Conservation (phyloP, 2,888 invertebrate genomes). For the Agrilus mali region DNA sequence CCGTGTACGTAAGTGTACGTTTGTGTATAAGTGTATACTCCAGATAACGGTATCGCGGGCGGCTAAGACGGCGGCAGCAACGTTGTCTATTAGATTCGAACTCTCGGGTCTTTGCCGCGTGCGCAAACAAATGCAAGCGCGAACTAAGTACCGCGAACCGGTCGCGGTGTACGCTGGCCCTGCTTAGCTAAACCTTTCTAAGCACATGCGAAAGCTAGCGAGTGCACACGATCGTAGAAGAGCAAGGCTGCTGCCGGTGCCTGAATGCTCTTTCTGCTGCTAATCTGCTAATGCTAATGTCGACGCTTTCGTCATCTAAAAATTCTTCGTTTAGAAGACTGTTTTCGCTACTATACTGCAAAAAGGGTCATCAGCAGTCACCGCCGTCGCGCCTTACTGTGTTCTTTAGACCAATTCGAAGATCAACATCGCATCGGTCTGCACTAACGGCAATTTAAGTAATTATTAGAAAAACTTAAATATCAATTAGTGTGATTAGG, state of each 20-base stretch:
- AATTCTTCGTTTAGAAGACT: constrained; percentile 24
- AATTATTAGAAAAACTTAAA: no score
- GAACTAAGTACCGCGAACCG: constrained; percentile 7
- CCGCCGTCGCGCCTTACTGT: no score
- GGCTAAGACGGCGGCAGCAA: constrained; percentile 8
- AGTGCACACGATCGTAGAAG: constrained; percentile 19
- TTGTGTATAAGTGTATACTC: no score
- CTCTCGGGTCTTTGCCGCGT: constrained; percentile 13
- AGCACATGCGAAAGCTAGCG: constrained; percentile 23
- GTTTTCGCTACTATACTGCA: no score
- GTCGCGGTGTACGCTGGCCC: constrained; percentile 14
- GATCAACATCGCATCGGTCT: no score
- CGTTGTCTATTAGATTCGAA: constrained; percentile 9
- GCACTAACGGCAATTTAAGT: no score
- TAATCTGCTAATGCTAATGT: no score
- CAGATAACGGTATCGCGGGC: constrained; percentile 12
- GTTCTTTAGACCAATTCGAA: no score
- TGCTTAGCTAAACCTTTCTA: constrained; percentile 29
- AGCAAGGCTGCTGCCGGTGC: constrained; percentile 24
- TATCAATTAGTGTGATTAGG: no score
- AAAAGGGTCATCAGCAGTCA: no score
- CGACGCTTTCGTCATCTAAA: constrained; percentile 6
- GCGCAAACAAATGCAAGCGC: constrained; percentile 11
- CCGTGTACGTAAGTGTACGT: no score
- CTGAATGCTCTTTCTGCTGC: no score